Base-by-base conservation (phyloP, 2,888 invertebrate genomes). In the Parelbella ahira region DNA sequence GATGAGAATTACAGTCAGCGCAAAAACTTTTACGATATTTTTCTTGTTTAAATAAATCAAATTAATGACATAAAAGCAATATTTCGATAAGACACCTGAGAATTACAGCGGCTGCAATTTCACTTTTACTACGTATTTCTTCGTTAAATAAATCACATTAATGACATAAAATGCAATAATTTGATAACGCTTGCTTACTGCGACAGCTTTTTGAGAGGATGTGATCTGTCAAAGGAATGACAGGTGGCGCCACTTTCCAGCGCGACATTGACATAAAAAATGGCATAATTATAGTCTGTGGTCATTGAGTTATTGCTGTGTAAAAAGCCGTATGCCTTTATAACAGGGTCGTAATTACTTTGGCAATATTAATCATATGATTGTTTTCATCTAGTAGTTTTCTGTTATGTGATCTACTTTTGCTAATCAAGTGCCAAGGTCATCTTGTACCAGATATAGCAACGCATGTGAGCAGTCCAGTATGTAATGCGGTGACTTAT, bases 241-340 rank as follows among this genome's bases (percentile, higher is more conserved):
- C 18, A 19, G 25, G 11, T 25, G 36, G 27, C 25, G 18, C 18
- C 19, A 27, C 25, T 19, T 12, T 33, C 19, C 25, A 19, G 4
- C 24, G 36, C n/a, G 34, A 34, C 34, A 34, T 24, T 34, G 34
- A 23, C 34, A 36, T 27, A 27, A 19, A 23, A 19, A 30, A 18
- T 36, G 15, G 25, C 36, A 25, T 25, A 15, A 18, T 34, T 34
- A 34, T 18, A 25, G 11, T 18, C 18, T 18, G 10, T 10, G n/a
- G n/a, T 5, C 7, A 23, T 2, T 23, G 4, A 20, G 2, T 20
- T 2, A 5, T 5, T 5, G 4, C 13, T 9, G 3, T 3, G 3
- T n/a, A 6, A n/a, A 15, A 34, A 34, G 23, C 13, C 6, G 2
- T 2, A 6, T 5, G 9, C 9, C 24, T 3, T 0, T 9, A 5